Evolutionary conservation across 1,140 invertebrate genomes (phyloP).

Genomic region (Drosophila parvula): DNA sequence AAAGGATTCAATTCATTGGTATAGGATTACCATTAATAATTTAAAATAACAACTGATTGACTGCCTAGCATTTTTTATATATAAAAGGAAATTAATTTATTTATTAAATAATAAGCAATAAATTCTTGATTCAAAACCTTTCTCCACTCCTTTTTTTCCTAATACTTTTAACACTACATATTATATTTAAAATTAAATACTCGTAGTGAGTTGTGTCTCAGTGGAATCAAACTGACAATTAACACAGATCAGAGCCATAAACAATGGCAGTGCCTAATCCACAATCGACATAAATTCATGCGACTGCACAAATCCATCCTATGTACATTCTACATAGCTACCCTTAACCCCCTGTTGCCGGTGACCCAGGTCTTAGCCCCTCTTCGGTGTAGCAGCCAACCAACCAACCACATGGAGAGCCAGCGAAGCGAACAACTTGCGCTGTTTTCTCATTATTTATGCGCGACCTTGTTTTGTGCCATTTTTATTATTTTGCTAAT

Average conservation of each 20-base stretch:
- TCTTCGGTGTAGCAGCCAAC: no score
- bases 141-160: no score
- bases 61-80: no score
- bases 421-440: conserved; percentile 70
- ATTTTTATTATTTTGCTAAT: conserved; percentile 82
- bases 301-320: conserved; percentile 58
- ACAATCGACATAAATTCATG: conserved; percentile 76
- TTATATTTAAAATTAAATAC: no score
- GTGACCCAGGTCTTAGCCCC: conserved; percentile 23
- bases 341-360: conserved; percentile 21
- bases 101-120: no score
- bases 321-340: conserved; percentile 1
- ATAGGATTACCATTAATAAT: no score
- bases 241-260: conserved; percentile 20
- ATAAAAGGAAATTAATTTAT: no score
- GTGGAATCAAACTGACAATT: conserved; percentile 17
- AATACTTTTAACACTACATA: no score
- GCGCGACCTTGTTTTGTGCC: conserved; percentile 80
- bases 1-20: no score
- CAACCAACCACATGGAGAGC: conserved; percentile 62
- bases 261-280: conserved; percentile 65
- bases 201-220: background rate
- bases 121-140: no score
- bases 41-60: no score
- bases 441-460: conserved; percentile 79